Evolutionary conservation across 1,140 invertebrate genomes (phyloP), one percentile per base, ranked within the genome.

Genomic region (Achroia grisella): DNA sequence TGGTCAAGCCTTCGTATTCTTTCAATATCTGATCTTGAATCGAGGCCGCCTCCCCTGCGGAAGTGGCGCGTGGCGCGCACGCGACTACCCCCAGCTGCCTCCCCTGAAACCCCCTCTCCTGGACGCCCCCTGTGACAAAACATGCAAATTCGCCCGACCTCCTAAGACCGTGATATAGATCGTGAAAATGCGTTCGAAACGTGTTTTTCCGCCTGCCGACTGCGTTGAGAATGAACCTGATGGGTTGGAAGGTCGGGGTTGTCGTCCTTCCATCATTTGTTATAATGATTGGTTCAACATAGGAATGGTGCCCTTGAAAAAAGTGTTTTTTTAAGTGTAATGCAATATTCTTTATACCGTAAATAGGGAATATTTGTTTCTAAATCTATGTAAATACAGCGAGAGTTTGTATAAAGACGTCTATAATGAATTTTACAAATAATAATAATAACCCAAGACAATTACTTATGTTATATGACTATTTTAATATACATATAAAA

Each of bases 111-210:
- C 33, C 30, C 14, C 39, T 42, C 23, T 8, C 28, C 41, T 15
- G 14, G 6, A 13, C 37, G 46, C 39, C 39, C 43, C 58, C 55
- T 71, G 71, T 82, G 82, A 84, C 80, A 79, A 85, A 79, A 76
- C 80, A 85, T 86, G 82, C 81, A 84, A 84, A 86, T 84, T 84
- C 71, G 52, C 58, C 57, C 63, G 58, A 65, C 62, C 65, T 68
- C 58, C 52, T 60, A 52, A 68, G 58, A 53, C 55, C 51, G 47
- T 56, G 64, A 68, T 71, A 71, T 44, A 27, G 40, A 68, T 71
- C 61, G 56, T 52, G 52, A 45, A 58, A 66, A 62, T 52, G 61
- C 62, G 62, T 67, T 45, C 40, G 40, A 52, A 52, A 55, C 44
- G 48, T 56, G 48, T 63, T 60, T 13, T 52, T 51, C 53, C 56